These are phyloP conservation scores for Nycticryphes semicollaris DNA, from an alignment of 2,113 vertebrate species.

Conservation along the genomic window DNA sequence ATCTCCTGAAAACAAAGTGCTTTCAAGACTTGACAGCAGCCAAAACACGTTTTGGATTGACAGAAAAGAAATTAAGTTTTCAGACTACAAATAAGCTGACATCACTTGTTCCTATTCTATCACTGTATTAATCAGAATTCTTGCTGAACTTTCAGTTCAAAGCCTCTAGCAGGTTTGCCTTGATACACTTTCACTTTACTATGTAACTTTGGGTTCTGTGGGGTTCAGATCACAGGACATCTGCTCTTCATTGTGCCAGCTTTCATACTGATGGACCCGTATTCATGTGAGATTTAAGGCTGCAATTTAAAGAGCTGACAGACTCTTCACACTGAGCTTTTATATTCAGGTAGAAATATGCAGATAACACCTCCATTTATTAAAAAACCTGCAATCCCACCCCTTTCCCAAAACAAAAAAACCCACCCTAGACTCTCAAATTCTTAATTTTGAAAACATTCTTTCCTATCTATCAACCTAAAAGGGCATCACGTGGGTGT, in stretches of 20 bases:
- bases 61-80: not conserved
- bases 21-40: not conserved
- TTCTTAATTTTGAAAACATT: not conserved
- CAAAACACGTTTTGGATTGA: not conserved
- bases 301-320: not conserved
- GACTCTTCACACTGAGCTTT: not conserved
- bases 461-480: not conserved
- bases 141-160: not conserved
- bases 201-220: not conserved
- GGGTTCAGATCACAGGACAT: not conserved
- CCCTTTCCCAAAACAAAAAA: not conserved
- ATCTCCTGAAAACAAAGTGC: not conserved
- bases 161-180: not conserved
- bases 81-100: not conserved
- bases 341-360: not conserved
- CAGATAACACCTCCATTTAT: not conserved
- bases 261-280: not conserved
- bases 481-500: not conserved
- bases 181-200: not conserved
- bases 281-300: not conserved
- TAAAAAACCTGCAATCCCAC: not conserved
- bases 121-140: not conserved
- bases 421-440: not conserved
- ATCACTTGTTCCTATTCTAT: not conserved
- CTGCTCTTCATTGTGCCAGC: not conserved